A percentile compares a stretch with the other conserved stretches of the same genome.
Conservation (phyloP, 2,888 invertebrate species). For the Drosophila suboccidentalis region DNA sequence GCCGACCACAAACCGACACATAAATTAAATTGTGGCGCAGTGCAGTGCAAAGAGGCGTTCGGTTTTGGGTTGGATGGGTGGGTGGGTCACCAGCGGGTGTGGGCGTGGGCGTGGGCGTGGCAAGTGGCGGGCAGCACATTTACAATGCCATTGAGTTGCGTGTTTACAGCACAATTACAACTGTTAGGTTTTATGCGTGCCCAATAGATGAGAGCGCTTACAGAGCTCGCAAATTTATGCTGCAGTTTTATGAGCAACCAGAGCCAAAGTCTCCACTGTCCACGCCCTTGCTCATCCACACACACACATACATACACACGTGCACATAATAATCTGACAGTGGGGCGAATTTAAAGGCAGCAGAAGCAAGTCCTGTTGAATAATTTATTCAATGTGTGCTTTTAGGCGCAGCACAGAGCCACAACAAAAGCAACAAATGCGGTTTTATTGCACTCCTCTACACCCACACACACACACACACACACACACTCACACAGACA, state of each 20-base stretch:
- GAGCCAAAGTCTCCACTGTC: conserved; percentile 38
- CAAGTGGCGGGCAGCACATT: conserved; percentile 49
- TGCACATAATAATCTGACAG: conserved; percentile 60
- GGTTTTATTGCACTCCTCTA: conserved; percentile 70
- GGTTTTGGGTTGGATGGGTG: neutral
- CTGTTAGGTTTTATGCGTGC: conserved; percentile 81
- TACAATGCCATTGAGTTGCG: conserved; percentile 80
- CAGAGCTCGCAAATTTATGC: conserved; percentile 71
- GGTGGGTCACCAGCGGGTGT: neutral
- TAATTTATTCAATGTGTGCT: conserved; percentile 82
- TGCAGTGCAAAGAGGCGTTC: conserved; percentile 49
- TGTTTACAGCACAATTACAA: conserved; percentile 81
- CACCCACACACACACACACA: conserved; percentile 8
- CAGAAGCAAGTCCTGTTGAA: conserved; percentile 50
- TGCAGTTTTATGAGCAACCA: conserved; percentile 75
- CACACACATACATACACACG: conserved; percentile 15
- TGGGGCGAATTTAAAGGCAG: conserved; percentile 64
- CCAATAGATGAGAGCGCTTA: conserved; percentile 56
- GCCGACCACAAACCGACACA: conserved; percentile 68
- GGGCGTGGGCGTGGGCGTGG: conserved; percentile 42
- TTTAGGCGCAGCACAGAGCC: conserved; percentile 64
- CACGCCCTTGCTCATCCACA: conserved; percentile 17
- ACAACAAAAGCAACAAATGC: conserved; percentile 55
- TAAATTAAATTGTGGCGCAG: conserved; percentile 78
- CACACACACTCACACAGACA: neutral